A percentile compares a stretch with the other conserved stretches of the same genome.
Conservation (phyloP, 2,113 vertebrate genomes). For the Peromyscus maniculatus region DNA sequence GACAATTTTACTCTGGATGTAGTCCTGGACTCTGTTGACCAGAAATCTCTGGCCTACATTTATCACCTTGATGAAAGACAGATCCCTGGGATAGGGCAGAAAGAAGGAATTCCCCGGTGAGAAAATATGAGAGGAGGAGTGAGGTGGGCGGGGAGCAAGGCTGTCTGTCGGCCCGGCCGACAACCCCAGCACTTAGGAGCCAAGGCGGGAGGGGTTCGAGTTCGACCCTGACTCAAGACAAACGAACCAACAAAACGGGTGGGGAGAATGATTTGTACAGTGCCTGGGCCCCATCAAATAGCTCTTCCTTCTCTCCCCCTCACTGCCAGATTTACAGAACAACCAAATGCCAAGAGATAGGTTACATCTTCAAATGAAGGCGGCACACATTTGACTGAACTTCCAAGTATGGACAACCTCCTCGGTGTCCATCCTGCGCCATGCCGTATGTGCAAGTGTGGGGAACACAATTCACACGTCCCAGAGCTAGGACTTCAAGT, state of each 20-base stretch:
- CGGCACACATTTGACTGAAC: neutral
- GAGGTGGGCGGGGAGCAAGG: neutral
- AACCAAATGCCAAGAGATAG: neutral
- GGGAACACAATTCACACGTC: conserved; percentile 3
- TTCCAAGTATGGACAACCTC: neutral
- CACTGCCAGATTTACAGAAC: neutral
- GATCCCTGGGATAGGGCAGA: conserved; percentile 88
- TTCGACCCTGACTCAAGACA: neutral
- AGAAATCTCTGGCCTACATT: conserved; percentile 97
- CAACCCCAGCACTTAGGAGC: neutral
- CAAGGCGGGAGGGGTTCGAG: fast-evolving
- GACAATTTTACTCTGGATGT: conserved; percentile 99
- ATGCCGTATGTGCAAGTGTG: neutral
- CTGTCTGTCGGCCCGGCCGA: neutral
- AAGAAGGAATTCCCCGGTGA: conserved; percentile 27
- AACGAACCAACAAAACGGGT: neutral
- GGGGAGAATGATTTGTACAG: neutral
- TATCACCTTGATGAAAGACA: conserved; percentile 98
- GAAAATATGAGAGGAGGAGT: neutral
- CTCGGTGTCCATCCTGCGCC: neutral
- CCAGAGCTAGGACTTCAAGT: neutral
- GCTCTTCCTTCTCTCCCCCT: neutral
- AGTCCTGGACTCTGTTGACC: conserved; percentile 97
- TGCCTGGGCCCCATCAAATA: neutral
- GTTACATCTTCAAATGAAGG: neutral